A percentile compares a stretch with the other conserved stretches of the same genome.
phyloP scores from a whole-genome alignment of 2,113 vertebrate species.

The Albula glossodonta region DNA sequence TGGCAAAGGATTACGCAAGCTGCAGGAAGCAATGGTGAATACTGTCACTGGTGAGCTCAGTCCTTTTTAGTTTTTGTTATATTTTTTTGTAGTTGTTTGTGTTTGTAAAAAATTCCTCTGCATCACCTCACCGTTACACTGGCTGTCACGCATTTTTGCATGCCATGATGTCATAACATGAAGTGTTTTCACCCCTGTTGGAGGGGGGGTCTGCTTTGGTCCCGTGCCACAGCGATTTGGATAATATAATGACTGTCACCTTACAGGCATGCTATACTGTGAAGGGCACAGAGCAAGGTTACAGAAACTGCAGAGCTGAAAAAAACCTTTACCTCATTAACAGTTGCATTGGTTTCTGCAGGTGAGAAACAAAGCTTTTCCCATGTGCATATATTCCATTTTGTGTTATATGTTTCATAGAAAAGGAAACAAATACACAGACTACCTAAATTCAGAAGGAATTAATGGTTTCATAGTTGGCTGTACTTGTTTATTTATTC shows the following conservation, averaged over 20 bases:
- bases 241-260: constrained; percentile 1
- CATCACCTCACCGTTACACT: constrained; percentile 15
- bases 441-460: constrained; percentile 43
- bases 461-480: constrained; percentile 30
- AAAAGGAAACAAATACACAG: constrained; percentile 41
- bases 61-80: background rate
- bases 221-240: constrained; percentile 6
- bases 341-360: background rate
- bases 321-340: constrained; percentile 53
- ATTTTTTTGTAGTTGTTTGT: background rate
- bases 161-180: constrained; percentile 30
- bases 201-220: background rate
- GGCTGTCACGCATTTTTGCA: constrained; percentile 43
- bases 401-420: constrained; percentile 23
- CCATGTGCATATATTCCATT: background rate
- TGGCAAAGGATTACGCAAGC: constrained; percentile 34
- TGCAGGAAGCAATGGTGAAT: constrained; percentile 34
- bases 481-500: constrained; percentile 55
- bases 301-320: constrained; percentile 24
- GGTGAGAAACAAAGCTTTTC: background rate
- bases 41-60: constrained; percentile 26
- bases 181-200: background rate
- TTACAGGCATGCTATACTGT: background rate
- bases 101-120: constrained; percentile 4
- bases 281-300: background rate